A percentile compares a stretch with the other conserved stretches of the same genome.
Conservation (phyloP, 2,797 vertebrate species). For the Molothrus aeneus region DNA sequence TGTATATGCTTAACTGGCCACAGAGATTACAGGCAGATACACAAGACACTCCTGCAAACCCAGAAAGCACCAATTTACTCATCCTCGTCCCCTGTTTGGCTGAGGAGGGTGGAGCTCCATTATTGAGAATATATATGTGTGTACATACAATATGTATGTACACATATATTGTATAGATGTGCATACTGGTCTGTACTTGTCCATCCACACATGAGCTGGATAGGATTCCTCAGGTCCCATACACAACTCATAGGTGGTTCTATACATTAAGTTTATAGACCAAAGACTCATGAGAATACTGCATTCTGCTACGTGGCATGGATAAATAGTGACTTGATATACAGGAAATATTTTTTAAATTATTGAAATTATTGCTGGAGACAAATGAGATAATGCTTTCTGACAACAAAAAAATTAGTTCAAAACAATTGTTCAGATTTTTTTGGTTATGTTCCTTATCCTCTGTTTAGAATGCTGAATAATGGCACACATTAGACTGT, state of each 20-base stretch:
- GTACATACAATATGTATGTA: too few species aligned
- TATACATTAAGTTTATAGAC: not conserved
- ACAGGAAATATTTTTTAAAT: not conserved
- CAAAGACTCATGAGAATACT: not conserved
- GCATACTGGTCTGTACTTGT: not conserved
- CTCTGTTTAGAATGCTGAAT: not conserved
- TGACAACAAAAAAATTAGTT: not conserved
- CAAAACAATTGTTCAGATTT: not conserved
- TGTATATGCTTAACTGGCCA: too few species aligned
- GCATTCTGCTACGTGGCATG: not conserved
- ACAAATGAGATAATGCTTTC: not conserved
- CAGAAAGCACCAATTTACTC: not conserved
- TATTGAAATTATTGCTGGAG: not conserved
- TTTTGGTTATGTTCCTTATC: not conserved
- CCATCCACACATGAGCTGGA: not conserved
- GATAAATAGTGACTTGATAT: not conserved
- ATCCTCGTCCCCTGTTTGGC: not conserved
- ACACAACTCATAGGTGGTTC: not conserved
- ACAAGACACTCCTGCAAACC: not conserved
- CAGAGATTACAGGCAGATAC: not conserved
- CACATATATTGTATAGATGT: not conserved
- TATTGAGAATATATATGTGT: not conserved
- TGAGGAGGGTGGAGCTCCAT: not conserved
- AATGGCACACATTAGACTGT: not conserved
- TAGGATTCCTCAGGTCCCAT: not conserved